Evolutionary conservation across 2,888 invertebrate species (phyloP).

Genomic region (Stenurella melanura): DNA sequence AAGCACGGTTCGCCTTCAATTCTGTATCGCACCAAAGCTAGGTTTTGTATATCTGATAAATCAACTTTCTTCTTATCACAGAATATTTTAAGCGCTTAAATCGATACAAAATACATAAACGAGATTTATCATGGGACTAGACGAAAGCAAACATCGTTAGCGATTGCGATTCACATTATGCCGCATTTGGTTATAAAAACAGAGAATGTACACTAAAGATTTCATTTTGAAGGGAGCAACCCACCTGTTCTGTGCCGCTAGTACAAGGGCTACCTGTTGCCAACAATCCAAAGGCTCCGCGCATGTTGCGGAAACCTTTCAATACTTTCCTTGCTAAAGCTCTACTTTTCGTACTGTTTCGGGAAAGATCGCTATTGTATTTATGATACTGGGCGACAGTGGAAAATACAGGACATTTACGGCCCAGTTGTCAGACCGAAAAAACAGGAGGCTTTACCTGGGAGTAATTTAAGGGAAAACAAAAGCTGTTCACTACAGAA

Average conservation of each 20-base stretch:
- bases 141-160: conserved; percentile 27
- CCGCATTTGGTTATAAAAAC: conserved; percentile 30
- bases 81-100: not conserved
- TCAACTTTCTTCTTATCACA: not conserved
- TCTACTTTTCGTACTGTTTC: conserved; percentile 9
- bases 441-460: too few relatives aligned
- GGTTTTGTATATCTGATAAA: too few relatives aligned
- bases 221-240: conserved; percentile 30
- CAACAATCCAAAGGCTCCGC: not conserved
- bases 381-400: too few relatives aligned
- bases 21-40: too few relatives aligned
- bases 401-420: too few relatives aligned
- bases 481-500: too few relatives aligned
- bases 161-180: conserved; percentile 10
- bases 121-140: not conserved
- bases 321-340: conserved; percentile 9
- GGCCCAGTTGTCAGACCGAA: too few relatives aligned
- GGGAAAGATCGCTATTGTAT: not conserved
- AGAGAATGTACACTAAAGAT: conserved; percentile 15
- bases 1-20: too few relatives aligned
- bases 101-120: conserved; percentile 27
- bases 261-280: conserved; percentile 35
- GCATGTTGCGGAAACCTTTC: conserved; percentile 19
- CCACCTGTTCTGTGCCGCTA: conserved; percentile 22
- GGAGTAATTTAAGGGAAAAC: too few relatives aligned